Evolutionary conservation across 2,888 invertebrate species (phyloP), one percentile per base, ranked within the genome.

Genomic region (Ptycholaimellus sp.): DNA sequence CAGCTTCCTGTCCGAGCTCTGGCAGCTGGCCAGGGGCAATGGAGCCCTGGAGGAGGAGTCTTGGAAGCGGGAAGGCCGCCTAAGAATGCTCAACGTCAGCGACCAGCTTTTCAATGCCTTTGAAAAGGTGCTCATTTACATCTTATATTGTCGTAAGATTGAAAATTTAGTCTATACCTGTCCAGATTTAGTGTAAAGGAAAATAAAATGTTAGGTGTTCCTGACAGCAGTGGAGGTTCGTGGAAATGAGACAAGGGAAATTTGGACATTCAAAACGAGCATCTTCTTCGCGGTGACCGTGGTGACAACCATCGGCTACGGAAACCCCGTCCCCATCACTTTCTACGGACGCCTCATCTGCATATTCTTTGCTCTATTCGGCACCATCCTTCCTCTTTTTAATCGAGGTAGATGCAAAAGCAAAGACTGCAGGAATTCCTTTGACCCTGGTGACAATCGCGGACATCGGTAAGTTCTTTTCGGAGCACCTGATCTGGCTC

Each of bases 221-320:
- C 9, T 42, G 16, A 20, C 33, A n/a, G 23, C 23, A 2, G 5
- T 5, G 7, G 21, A 35, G 19, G 23, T 37, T n/a, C 16, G 27
- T 27, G 36, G 35, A 27, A 57, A 56, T 44, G 39, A 41, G 6
- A 54, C 53, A 9, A 40, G 44, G 7, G 53, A 53, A 38, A 50
- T 57, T 17, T 56, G 56, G 56, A 49, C 52, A 7, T 57, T 57
- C 37, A 49, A 53, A 6, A 56, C 54, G 19, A 52, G 57, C 16
- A 50, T 56, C n/a, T 56, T 56, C 46, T 56, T 56, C 39, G 56
- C 56, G 13, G 55, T 53, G 16, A 57, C 56, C 5, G 57, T 56
- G 5, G 52, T 54, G 17, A 54, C 54, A 2, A 54, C 54, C 2
- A 54, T 54, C 16, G 54, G 53, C 4, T 56, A 56, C 42, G 56